Base-by-base conservation (phyloP, 1,140 invertebrate species). In the Eumaeus atala region DNA sequence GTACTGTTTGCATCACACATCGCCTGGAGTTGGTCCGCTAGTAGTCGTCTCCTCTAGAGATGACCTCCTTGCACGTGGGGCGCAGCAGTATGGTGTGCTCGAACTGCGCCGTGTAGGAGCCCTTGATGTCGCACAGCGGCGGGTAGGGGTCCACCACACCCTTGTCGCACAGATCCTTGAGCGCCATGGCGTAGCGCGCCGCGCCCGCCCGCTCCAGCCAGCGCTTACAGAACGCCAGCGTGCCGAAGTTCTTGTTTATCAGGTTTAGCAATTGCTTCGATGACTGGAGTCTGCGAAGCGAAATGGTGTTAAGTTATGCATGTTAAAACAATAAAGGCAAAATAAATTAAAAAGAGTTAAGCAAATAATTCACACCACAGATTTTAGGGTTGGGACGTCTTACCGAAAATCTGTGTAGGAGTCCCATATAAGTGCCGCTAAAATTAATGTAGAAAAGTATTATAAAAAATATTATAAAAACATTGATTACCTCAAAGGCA, bases 181-280 rank as follows among this genome's bases (percentile, higher is more conserved):
- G 88, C 4, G 97, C 97, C 95, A 99, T 97, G 66, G 99, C 93
- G 88, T 99, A 99, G 76, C 98, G 98, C 4, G 94, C 96, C 70
- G 98, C 97, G 8, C 97, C 98, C 5, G 97, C 91, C 33, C 98
- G 92, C 87, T 99, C 98, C 67, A 99, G 83, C 98, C 98, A 99
- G 42, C 98, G 93, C 67, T 98, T 96, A 85, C 98, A 99, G 84
- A 99, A 99, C 1, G 98, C 98, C 60, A 99, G 88, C 0, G 98
- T 99, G 50, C 97, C 93, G 82, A 99, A 99, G 82, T 99, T 94
- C 77, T 99, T 96, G 82, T 99, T 99, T 70, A 99, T 99, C n/a
- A 94, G 91, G 77, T 95, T 96, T 47, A 99, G 88, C 8, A 99
- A 89, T 56, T 95, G 92, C 82, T 99, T 99, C 1, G 97, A 98